Conservation (phyloP, 2,113 vertebrate genomes). For the Cololabis saira region DNA sequence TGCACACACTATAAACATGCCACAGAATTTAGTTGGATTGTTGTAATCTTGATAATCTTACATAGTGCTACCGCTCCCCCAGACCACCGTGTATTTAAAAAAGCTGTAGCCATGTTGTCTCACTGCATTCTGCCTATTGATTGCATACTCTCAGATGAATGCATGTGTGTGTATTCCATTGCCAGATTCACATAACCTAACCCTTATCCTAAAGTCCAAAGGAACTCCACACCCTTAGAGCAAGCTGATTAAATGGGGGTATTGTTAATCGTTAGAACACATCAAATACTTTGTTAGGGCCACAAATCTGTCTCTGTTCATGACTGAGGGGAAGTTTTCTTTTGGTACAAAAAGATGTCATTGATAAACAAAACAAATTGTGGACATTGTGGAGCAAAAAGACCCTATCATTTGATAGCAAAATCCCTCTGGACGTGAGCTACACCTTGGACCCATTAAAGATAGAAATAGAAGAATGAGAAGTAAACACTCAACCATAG, state of each 20-base stretch:
- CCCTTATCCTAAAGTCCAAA: conserved; percentile 38
- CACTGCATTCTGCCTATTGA: conserved; percentile 62
- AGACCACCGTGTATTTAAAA: conserved; percentile 61
- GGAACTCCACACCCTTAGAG: conserved; percentile 53
- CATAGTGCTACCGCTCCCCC: conserved; percentile 60
- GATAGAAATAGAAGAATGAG: too few relatives aligned
- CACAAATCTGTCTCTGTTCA: conserved; percentile 7
- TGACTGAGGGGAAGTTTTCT: not conserved
- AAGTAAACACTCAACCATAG: too few relatives aligned
- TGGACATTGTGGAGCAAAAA: too few relatives aligned
- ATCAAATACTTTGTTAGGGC: not conserved
- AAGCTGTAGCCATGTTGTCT: conserved; percentile 59
- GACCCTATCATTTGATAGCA: too few relatives aligned
- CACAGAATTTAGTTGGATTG: conserved; percentile 39
- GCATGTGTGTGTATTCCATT: conserved; percentile 32
- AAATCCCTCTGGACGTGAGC: too few relatives aligned
- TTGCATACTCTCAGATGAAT: conserved; percentile 25
- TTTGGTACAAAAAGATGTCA: too few relatives aligned
- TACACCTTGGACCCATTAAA: too few relatives aligned
- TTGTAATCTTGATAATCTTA: conserved; percentile 73
- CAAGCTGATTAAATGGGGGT: conserved; percentile 27
- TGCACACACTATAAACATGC: conserved; percentile 24
- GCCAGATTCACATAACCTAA: conserved; percentile 37
- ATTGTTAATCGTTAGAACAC: conserved; percentile 43
- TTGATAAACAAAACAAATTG: too few relatives aligned